Evolutionary conservation across 2,113 vertebrate species (phyloP), one percentile per base, ranked within the genome.

Genomic region (Hiodon tergisus): DNA sequence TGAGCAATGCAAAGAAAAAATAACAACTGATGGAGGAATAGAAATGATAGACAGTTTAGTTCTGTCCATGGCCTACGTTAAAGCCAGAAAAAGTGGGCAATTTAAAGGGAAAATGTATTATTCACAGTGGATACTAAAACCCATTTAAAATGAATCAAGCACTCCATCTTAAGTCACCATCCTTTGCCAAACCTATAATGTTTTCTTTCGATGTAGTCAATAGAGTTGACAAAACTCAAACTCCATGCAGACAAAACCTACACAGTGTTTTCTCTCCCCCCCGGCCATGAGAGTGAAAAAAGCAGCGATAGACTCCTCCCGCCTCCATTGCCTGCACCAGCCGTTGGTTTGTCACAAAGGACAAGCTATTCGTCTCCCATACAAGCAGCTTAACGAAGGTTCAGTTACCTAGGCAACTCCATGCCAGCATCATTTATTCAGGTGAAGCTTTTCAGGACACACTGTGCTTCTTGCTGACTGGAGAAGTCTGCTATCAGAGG

Each of bases 391-490:
- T 79, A 77, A 74, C 53, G 58, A 79, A 73, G 74, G 72, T 71
- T 63, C 47, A 6, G 81, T 82, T 78, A 62, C 79, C 76, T 57
- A 61, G 83, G 78, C 58, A 81, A 84, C 79, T 57, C 52, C 55
- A 76, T 69, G 67, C 72, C 71, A 72, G 72, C 81, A 81, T 78
- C 72, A 84, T 77, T 75, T 62, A 77, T 74, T 59, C 72, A 81
- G 78, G 81, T 73, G 61, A 79, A 55, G 70, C 52, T 16, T 61
- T 17, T 16, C 65, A 66, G 67, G 69, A 59, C 60, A 14, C 9
- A 0, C 54, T 63, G 13, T 73, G 77, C 60, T 71, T 79, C 55
- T 58, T 65, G 75, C 78, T 74, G 51, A 76, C 9, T 69, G 16
- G 9, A 74, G 71, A 48, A 62, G 17, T 68, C 52, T 63, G n/a